Evolutionary conservation across 2,888 invertebrate species (phyloP).

Genomic region (Oligia strigilis): DNA sequence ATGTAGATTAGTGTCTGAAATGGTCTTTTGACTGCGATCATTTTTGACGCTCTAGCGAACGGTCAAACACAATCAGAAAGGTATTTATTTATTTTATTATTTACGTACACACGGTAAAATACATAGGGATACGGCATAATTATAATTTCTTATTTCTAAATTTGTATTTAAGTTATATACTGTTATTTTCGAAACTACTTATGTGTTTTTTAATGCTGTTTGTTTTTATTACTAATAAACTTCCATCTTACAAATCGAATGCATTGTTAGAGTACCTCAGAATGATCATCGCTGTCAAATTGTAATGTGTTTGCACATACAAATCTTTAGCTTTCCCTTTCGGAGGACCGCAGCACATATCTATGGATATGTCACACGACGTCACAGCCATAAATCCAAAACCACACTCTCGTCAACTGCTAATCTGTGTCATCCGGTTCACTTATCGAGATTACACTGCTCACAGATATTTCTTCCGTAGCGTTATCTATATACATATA

Average conservation of each 20-base stretch:
- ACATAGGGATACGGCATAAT: no score
- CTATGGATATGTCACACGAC: background rate
- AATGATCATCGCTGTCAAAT: background rate
- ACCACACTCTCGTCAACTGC: constrained; percentile 7
- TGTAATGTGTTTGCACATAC: background rate
- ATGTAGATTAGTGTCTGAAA: no score
- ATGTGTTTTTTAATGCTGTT: background rate
- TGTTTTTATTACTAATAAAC: background rate
- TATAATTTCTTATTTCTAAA: no score
- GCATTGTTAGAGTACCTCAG: background rate
- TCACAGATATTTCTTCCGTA: constrained; percentile 28
- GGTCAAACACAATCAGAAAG: constrained; percentile 13
- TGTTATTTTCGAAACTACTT: background rate
- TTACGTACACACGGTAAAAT: background rate
- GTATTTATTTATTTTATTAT: background rate
- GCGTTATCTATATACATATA: constrained; percentile 5
- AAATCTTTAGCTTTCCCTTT: constrained; percentile 6
- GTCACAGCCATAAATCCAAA: background rate
- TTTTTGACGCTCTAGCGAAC: constrained; percentile 3
- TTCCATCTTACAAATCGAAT: background rate
- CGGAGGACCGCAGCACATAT: background rate
- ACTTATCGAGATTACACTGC: constrained; percentile 39
- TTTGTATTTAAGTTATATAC: no score
- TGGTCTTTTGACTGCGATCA: background rate
- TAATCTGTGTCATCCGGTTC: constrained; percentile 30